phyloP scores from a whole-genome alignment of 2,797 vertebrate species.

The Anableps anableps region DNA sequence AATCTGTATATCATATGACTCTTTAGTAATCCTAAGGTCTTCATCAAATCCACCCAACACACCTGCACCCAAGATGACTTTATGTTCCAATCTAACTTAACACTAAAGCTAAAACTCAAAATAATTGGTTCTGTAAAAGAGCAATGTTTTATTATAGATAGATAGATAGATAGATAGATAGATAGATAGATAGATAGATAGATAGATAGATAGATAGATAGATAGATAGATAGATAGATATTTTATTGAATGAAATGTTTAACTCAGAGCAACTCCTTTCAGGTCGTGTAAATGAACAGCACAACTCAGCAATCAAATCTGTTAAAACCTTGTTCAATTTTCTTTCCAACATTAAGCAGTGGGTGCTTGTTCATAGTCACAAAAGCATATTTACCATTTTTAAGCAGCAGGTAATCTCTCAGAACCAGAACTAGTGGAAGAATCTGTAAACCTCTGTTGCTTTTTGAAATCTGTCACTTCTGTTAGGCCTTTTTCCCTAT shows the following conservation, averaged over 20 bases:
- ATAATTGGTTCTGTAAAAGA: not conserved
- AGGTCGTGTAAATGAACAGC: not conserved
- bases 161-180: not conserved
- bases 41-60: not conserved
- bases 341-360: constrained; percentile 16
- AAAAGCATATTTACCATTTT: constrained; percentile 24
- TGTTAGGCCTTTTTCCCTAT: constrained; percentile 21
- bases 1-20: not conserved
- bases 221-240: not conserved
- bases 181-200: not conserved
- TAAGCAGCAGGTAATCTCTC: constrained; percentile 10
- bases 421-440: constrained; percentile 16
- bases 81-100: not conserved
- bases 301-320: not conserved
- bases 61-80: not conserved
- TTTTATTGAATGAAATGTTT: not conserved
- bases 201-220: not conserved
- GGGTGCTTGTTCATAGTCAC: not conserved
- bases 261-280: not conserved
- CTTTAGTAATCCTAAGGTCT: not conserved
- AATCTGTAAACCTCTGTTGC: constrained; percentile 15
- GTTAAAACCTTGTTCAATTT: not conserved
- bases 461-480: constrained; percentile 12
- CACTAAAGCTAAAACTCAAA: not conserved
- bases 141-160: not conserved